Evolutionary conservation across 2,113 vertebrate species (phyloP), one percentile per base, ranked within the genome.

Genomic region (Entelurus aequoreus): DNA sequence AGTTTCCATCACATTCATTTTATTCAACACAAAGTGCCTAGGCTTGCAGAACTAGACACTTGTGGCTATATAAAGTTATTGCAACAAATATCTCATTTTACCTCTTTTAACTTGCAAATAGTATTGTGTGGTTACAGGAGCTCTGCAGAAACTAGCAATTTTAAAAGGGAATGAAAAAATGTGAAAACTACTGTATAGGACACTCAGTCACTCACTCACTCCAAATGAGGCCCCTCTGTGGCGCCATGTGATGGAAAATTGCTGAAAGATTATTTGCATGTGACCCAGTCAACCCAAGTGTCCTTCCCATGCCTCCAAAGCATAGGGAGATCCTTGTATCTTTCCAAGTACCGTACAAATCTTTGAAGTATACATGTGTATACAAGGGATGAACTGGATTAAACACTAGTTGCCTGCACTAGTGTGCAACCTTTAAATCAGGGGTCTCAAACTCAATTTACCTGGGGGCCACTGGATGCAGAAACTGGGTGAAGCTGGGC

Each of bases 241-340:
- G 63, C 55, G 19, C 75, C 83, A 82, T 86, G 83, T 84, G 86
- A 84, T 79, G 76, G 77, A 74, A 84, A 81, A 78, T 78, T 47
- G 66, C 82, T 80, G 13, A 69, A 51, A 81, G 82, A 69, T 65
- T 69, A 76, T 58, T 79, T 56, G 74, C 61, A 59, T 62, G 62
- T 62, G 68, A 72, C 49, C 56, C 51, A 69, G 61, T 58, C 58
- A 46, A 67, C 66, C 69, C 68, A 78, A 51, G 62, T 44, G 46
- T 67, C 38, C 1, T 61, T 55, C 49, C 48, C 44, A 38, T 62
- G 50, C 40, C 56, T 66, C 53, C 68, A 46, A 61, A 72, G 61
- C 52, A 44, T 68, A 77, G 62, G 12, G 37, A n/a, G 48, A 50
- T 54, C 7, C 8, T 8, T 49, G 61, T 40, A 28, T 14, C 6